These are phyloP conservation scores for Sclerurus mexicanus DNA, from an alignment of 2,113 vertebrate genomes.

Conservation along the genomic window DNA sequence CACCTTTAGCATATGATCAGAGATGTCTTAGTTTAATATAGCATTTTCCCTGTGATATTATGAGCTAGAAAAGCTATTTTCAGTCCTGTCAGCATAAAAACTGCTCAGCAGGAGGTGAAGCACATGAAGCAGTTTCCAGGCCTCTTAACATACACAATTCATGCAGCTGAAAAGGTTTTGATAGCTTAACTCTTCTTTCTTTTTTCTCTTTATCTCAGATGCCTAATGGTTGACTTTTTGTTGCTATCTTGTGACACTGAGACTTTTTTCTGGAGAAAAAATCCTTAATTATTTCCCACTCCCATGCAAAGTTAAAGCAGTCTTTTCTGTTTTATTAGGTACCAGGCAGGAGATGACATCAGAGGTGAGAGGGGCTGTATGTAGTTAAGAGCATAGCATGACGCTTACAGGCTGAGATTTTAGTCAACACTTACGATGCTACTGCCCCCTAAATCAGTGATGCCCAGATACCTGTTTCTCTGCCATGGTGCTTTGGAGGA, in stretches of 20 bases:
- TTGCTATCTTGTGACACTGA: background rate
- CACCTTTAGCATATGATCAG: constrained; percentile 20
- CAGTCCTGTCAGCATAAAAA: constrained; percentile 60
- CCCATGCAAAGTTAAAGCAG: background rate
- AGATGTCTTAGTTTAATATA: constrained; percentile 21
- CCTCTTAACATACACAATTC: constrained; percentile 60
- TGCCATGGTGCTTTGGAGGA: background rate
- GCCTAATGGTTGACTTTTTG: background rate
- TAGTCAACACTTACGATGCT: background rate
- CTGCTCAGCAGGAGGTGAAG: constrained; percentile 57
- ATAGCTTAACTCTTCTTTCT: background rate
- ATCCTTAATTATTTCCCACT: background rate
- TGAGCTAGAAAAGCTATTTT: constrained; percentile 2
- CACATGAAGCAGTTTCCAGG: constrained; percentile 60
- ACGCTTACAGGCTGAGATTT: background rate
- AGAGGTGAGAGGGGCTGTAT: background rate
- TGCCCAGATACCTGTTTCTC: background rate
- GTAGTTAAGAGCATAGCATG: background rate
- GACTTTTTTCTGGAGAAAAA: background rate
- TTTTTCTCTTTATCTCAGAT: background rate
- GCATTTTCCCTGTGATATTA: constrained; percentile 39
- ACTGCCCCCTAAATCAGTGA: background rate
- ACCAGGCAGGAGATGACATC: background rate
- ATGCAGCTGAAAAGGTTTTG: constrained; percentile 50
- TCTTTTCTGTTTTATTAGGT: background rate